phyloP scores from a whole-genome alignment of 2,113 vertebrate species.

The Ifrita kowaldi region DNA sequence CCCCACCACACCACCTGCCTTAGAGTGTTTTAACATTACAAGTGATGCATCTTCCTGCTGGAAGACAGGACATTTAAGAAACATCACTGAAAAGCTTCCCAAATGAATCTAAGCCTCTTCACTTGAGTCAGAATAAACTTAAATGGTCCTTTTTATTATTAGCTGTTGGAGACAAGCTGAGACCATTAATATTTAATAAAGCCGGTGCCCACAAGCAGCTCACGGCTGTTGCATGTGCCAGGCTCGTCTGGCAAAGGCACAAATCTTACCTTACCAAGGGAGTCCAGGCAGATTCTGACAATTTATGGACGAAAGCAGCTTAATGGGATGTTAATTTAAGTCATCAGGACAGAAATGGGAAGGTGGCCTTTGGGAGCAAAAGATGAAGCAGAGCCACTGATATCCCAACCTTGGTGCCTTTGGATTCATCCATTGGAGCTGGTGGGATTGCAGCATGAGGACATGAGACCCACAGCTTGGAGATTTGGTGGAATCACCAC shows the following conservation, averaged over 20 bases:
- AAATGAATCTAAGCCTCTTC: background rate
- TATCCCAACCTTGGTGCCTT: background rate
- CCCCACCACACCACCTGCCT: background rate
- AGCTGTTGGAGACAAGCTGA: background rate
- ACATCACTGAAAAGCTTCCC: background rate
- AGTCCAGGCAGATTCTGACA: background rate
- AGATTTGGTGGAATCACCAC: background rate
- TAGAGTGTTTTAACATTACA: background rate
- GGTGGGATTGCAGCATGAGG: background rate
- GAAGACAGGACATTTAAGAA: background rate
- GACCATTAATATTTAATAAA: conserved; percentile 10
- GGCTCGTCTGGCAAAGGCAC: background rate
- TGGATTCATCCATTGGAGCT: background rate
- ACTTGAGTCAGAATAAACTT: background rate
- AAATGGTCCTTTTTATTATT: conserved; percentile 17
- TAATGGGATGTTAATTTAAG: background rate
- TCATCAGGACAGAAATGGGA: background rate
- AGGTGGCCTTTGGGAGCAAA: background rate
- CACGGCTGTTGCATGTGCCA: background rate
- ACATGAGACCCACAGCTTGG: background rate
- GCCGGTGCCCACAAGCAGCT: background rate
- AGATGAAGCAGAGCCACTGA: background rate
- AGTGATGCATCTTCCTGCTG: background rate
- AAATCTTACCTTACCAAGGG: background rate
- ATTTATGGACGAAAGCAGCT: background rate